Evolutionary conservation across 2,797 vertebrate genomes (phyloP).

Genomic region (Oreochromis mossambicus): DNA sequence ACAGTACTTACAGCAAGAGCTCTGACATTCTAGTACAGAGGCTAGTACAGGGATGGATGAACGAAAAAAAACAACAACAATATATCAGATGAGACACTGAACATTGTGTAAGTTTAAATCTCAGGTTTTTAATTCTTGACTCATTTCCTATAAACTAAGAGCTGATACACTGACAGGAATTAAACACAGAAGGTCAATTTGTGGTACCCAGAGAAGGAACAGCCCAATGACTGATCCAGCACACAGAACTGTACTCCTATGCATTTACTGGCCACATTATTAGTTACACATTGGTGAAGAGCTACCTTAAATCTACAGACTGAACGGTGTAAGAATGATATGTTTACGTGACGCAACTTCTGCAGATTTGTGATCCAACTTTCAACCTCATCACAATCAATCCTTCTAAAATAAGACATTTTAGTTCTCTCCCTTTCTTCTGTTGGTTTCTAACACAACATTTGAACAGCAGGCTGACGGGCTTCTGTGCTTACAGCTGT

Average conservation of each 20-base stretch:
- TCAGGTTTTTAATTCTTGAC: not conserved
- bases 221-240: not conserved
- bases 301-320: not conserved
- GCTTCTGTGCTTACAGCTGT: too few relatives aligned
- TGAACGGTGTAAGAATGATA: not conserved
- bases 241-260: not conserved
- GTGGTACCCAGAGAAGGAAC: not conserved
- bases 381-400: not conserved
- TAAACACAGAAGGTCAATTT: not conserved
- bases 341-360: not conserved
- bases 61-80: not conserved
- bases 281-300: not conserved
- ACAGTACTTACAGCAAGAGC: constrained; percentile 58
- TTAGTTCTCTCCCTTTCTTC: not conserved
- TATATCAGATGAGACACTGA: not conserved
- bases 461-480: not conserved
- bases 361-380: not conserved
- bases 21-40: constrained; percentile 46
- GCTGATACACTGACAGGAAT: not conserved
- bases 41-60: not conserved
- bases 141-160: not conserved
- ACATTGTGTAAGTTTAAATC: not conserved
- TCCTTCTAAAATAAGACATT: not conserved
- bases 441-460: not conserved
- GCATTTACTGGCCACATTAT: not conserved